phyloP scores from a whole-genome alignment of 2,797 vertebrate genomes.

The Pantherophis vulpinus region DNA sequence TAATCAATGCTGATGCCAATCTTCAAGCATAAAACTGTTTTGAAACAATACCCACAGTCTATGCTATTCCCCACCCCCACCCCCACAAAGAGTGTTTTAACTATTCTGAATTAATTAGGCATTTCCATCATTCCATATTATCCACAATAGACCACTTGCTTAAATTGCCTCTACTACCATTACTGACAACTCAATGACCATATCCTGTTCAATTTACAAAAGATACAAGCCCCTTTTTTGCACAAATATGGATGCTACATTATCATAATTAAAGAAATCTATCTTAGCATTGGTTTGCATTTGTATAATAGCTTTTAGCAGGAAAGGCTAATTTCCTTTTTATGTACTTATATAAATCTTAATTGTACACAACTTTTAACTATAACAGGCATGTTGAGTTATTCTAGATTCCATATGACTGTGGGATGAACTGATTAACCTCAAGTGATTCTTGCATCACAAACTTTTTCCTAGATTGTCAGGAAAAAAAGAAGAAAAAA shows the following conservation, averaged over 20 bases:
- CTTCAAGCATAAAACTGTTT: constrained; percentile 17
- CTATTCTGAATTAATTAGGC: constrained; percentile 6
- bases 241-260: background rate
- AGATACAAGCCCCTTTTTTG: constrained; percentile 29
- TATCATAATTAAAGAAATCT: background rate
- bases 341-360: constrained; percentile 23
- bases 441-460: background rate
- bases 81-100: background rate
- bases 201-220: constrained; percentile 43
- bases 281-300: background rate
- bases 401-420: background rate
- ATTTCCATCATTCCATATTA: constrained; percentile 16
- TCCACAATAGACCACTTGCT: constrained; percentile 27
- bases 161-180: constrained; percentile 47
- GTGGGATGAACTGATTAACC: background rate
- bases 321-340: background rate
- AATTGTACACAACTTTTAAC: background rate
- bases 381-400: constrained; percentile 20
- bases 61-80: constrained; percentile 14
- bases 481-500: background rate
- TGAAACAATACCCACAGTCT: background rate
- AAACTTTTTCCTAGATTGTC: background rate
- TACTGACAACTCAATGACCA: constrained; percentile 22
- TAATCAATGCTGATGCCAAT: constrained; percentile 31
- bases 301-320: background rate